phyloP scores from a whole-genome alignment of 2,113 vertebrate species.

The Trichechus manatus region DNA sequence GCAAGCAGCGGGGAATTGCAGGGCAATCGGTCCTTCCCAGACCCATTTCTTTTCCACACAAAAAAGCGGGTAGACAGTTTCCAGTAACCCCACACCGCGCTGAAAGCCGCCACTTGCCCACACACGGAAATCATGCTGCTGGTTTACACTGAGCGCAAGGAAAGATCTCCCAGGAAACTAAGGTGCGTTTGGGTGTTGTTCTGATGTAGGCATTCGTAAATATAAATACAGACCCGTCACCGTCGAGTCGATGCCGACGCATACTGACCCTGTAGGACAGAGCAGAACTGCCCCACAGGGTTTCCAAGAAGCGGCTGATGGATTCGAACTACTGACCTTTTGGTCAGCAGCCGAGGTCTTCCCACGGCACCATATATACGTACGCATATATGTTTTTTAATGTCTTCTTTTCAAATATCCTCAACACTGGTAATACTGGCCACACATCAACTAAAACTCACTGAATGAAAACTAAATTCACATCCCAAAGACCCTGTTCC shows the following conservation, averaged over 20 bases:
- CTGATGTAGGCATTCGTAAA: neutral
- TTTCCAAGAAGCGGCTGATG: neutral
- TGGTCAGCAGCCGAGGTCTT: too few species aligned
- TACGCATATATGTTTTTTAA: too few species aligned
- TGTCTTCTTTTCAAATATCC: neutral
- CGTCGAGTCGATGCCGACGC: neutral
- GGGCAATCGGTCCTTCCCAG: neutral
- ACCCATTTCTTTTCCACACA: neutral
- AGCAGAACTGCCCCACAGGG: neutral
- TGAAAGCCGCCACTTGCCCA: neutral
- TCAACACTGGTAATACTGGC: neutral
- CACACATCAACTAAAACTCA: neutral
- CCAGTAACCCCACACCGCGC: neutral
- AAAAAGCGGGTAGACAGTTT: neutral
- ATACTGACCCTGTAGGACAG: neutral
- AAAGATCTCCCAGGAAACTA: neutral
- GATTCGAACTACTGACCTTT: too few species aligned
- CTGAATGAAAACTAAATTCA: neutral
- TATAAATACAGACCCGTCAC: too few species aligned
- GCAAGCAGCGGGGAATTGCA: neutral
- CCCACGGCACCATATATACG: too few species aligned
- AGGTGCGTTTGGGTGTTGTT: neutral
- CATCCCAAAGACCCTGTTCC: neutral
- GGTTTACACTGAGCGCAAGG: neutral
- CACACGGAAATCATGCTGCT: neutral